A percentile compares a stretch with the other conserved stretches of the same genome.
These are phyloP conservation scores for Epinephelus cyanopodus DNA, from an alignment of 2,113 vertebrate genomes.

Conservation along the genomic window DNA sequence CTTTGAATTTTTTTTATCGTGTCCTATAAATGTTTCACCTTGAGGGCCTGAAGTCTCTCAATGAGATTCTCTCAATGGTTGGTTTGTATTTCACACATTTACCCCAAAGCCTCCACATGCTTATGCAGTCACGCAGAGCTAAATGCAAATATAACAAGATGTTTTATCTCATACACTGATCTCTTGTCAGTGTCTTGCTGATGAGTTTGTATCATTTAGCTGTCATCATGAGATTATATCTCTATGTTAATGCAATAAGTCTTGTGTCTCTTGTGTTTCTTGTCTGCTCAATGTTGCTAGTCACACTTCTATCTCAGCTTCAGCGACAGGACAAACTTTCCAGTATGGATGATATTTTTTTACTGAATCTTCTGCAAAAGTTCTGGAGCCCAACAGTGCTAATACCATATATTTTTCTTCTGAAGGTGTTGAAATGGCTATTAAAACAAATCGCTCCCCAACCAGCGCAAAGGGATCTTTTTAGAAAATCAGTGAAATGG, in stretches of 20 bases:
- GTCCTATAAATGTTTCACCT: constrained; percentile 36
- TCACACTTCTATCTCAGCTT: not conserved
- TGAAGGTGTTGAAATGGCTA: constrained; percentile 39
- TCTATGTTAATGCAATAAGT: not conserved
- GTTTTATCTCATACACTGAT: not conserved
- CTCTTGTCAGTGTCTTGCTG: not conserved
- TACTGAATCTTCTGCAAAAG: not conserved
- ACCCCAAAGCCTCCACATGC: not conserved
- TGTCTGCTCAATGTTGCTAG: not conserved
- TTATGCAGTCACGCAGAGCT: constrained; percentile 14
- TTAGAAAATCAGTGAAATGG: not conserved
- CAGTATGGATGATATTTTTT: not conserved
- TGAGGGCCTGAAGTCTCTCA: constrained; percentile 27
- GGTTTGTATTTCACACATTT: constrained; percentile 17
- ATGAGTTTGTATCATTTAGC: not conserved
- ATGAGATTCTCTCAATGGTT: constrained; percentile 14
- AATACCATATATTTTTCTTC: constrained; percentile 26
- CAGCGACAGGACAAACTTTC: not conserved
- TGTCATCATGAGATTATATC: constrained; percentile 10
- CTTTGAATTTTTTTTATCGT: constrained; percentile 37
- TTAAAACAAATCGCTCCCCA: constrained; percentile 35
- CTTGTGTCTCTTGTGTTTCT: not conserved
- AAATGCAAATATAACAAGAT: constrained; percentile 34
- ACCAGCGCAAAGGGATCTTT: constrained; percentile 8
- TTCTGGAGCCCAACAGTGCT: not conserved